Evolutionary conservation across 2,113 vertebrate genomes (phyloP), one percentile per base, ranked within the genome.

Genomic region (Probosciger aterrimus): DNA sequence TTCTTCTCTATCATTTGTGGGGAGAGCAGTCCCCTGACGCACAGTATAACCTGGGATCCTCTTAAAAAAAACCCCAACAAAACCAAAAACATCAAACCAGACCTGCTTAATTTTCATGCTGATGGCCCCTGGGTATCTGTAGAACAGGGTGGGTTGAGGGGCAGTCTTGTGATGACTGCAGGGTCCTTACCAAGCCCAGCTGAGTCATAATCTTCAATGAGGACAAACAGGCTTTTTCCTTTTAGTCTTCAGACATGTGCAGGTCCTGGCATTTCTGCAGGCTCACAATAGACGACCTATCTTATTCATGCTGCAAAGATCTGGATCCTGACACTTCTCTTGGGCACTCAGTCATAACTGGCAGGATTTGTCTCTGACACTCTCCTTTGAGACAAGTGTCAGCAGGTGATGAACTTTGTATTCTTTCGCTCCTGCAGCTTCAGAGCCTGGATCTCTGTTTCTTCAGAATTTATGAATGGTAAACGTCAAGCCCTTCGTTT

Each of bases 401-500:
- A 93, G 95, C 93, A 95, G 96, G 95, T 92, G 86, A 75, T 69
- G 78, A 97, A 97, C 96, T 97, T 95, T 86, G 77, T 93, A 89
- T 97, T 96, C 86, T 97, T 95, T 95, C 73, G 37, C 90, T 94
- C 92, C 92, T 93, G 53, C 87, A 94, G 90, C 92, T 96, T 97
- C 96, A 95, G 91, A 95, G 91, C 49, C 64, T 69, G 82, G 63
- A 90, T 96, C 68, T 92, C 82, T 71, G 93, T 95, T 93, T 97
- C 94, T 97, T 83, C 75, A 91, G 95, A 97, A 94, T 80, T 92
- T 93, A 90, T 94, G 92, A 97, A 96, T 96, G 87, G 93, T 94
- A 97, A 97, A 97, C 98, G 97, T 96, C 97, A 97, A 95, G 63
- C 60, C 63, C 81, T 95, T 97, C 91, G 88, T 86, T 96, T 96